Conservation (phyloP, 1,140 invertebrate genomes). For the Cardiocondyla obscurior region DNA sequence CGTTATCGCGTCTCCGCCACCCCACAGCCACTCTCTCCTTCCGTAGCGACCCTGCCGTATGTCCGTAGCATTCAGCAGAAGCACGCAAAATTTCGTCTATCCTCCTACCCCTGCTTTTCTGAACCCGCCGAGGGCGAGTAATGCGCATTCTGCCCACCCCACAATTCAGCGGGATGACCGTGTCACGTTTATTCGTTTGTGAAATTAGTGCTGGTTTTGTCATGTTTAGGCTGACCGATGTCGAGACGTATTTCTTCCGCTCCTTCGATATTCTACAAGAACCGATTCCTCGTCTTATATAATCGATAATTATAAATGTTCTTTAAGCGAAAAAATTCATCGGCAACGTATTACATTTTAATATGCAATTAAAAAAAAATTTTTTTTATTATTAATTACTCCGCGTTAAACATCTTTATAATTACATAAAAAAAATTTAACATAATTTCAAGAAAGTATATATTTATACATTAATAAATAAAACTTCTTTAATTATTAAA, state of each 20-base stretch:
- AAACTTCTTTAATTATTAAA: not conserved
- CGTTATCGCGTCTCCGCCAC: slow-evolving; percentile 73
- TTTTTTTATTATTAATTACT: no score
- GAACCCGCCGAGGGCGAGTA: slow-evolving; percentile 51
- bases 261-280: slow-evolving; percentile 21
- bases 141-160: slow-evolving; percentile 50
- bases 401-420: not conserved
- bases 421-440: not conserved
- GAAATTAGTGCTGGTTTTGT: slow-evolving; percentile 84
- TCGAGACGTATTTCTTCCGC: slow-evolving; percentile 17
- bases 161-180: slow-evolving; percentile 31
- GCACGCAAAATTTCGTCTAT: slow-evolving; percentile 39
- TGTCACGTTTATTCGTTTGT: slow-evolving; percentile 82
- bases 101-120: slow-evolving; percentile 68
- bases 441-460: not conserved
- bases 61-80: slow-evolving; percentile 66
- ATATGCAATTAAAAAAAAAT: not conserved
- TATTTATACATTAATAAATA: not conserved
- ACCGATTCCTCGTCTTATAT: slow-evolving; percentile 3
- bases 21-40: slow-evolving; percentile 51
- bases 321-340: not conserved
- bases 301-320: not conserved
- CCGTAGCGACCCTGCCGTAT: slow-evolving; percentile 70
- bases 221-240: slow-evolving; percentile 76
- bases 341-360: not conserved